Percentiles rank a stretch among this genome's conserved stretches.
Evolutionary conservation across 1,140 invertebrate species (phyloP).

Genomic region (Amphibalanus amphitrite): DNA sequence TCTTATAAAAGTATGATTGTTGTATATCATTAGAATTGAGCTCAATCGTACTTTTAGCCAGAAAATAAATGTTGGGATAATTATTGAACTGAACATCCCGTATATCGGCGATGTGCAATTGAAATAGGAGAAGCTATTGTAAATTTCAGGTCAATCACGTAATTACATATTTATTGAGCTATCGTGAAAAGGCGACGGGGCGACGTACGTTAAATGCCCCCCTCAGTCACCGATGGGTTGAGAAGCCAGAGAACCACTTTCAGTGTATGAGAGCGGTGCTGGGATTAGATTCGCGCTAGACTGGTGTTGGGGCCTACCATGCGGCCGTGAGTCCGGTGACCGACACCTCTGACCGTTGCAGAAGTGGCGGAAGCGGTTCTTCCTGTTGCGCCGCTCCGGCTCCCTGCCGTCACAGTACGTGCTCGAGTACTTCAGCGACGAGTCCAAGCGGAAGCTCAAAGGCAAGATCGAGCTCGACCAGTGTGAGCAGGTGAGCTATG

Average conservation of each 20-base stretch:
- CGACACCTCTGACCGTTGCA: slow-evolving; percentile 28
- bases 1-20: too few relatives aligned
- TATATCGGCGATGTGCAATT: too few relatives aligned
- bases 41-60: too few relatives aligned
- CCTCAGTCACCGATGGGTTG: not conserved
- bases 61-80: too few relatives aligned
- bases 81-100: too few relatives aligned
- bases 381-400: slow-evolving; percentile 59
- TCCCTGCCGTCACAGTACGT: slow-evolving; percentile 83
- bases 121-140: too few relatives aligned
- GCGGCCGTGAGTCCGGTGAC: not conserved
- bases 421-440: slow-evolving; percentile 81
- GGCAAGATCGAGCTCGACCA: slow-evolving; percentile 84
- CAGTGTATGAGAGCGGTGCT: not conserved
- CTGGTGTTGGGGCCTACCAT: not conserved
- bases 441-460: slow-evolving; percentile 64
- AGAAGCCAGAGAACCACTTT: not conserved
- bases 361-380: slow-evolving; percentile 89
- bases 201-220: not conserved
- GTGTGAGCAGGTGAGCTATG: slow-evolving; percentile 65
- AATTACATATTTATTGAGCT: too few relatives aligned
- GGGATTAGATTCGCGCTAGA: slow-evolving; percentile 2
- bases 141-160: too few relatives aligned
- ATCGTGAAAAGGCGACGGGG: too few relatives aligned
- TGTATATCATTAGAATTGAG: too few relatives aligned